Evolutionary conservation across 2,113 vertebrate genomes (phyloP), one percentile per base, ranked within the genome.

Genomic region (Cyprinodon tularosa): DNA sequence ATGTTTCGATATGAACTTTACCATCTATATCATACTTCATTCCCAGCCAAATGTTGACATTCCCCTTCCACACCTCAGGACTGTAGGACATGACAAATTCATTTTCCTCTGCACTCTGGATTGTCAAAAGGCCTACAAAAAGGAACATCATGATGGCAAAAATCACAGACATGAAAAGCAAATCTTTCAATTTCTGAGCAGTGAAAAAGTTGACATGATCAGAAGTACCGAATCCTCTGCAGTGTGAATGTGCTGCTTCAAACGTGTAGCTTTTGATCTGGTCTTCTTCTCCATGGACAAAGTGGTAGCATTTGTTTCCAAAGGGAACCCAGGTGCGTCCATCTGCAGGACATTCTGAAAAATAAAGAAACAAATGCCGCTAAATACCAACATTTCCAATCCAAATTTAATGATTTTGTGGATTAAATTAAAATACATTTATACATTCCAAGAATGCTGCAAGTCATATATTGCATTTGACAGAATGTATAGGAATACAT

Each of bases 211-310:
- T 42, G 0, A 61, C 36, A 22, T 22, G 11, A 10, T 38, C 2
- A 20, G 37, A 62, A 2, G 12, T 88, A 94, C 93, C 93, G 68
- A 87, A 93, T 61, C 71, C 81, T 17, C 40, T 71, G 82, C 93
- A 94, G 70, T 91, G 78, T 3, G 76, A 62, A 72, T 85, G 87
- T 1, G 94, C 94, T 37, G 66, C 71, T 3, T 90, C 77, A 17
- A 91, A 79, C 2, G 86, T 90, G 67, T 95, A 94, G 72, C 85
- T 88, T 87, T 94, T 93, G 60, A 86, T 68, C 2, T 66, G 47
- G 48, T 94, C 92, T 77, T 95, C 93, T 22, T 89, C 64, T 86
- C 94, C 94, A 2, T 95, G 94, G 22, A 95, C 84, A 80, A 95
- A 95, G 84, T 94, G 70, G 86, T 94, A 95, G 79, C 94, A 95